phyloP scores from a whole-genome alignment of 2,797 vertebrate genomes.

The Halcyon smyrnensis region DNA sequence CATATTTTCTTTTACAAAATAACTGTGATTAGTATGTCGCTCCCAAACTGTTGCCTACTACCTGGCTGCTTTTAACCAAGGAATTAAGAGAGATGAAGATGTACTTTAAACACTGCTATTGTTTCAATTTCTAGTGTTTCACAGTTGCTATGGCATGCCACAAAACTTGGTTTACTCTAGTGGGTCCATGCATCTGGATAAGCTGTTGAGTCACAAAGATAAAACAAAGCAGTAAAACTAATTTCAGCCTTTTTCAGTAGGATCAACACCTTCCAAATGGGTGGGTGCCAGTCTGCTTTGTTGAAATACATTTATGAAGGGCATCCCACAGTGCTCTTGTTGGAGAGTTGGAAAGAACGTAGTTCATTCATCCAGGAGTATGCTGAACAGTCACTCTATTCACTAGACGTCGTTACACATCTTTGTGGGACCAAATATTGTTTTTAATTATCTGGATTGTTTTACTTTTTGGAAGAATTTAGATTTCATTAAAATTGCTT shows the following conservation, averaged over 20 bases:
- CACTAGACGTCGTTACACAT: constrained; percentile 30
- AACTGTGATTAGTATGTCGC: neutral
- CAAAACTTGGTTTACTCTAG: neutral
- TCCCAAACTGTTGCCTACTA: neutral
- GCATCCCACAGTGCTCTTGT: neutral
- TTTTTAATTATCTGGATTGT: constrained; percentile 62
- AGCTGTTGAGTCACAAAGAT: neutral
- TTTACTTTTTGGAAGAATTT: constrained; percentile 46
- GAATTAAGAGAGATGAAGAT: neutral
- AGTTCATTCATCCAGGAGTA: constrained; percentile 47
- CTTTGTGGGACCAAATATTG: constrained; percentile 50
- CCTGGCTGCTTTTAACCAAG: neutral
- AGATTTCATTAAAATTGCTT: constrained; percentile 36
- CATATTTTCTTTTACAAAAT: neutral
- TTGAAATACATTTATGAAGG: neutral
- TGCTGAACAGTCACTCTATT: constrained; percentile 26
- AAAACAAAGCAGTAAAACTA: neutral
- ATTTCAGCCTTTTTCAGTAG: neutral
- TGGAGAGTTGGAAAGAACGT: constrained; percentile 30
- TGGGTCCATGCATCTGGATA: neutral
- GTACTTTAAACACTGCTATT: neutral
- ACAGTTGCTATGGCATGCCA: neutral
- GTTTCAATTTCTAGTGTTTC: neutral
- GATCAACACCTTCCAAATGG: neutral
- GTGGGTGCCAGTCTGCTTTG: neutral